These are phyloP conservation scores for Gambusia yucatana DNA, from an alignment of 2,797 vertebrate species.

Conservation along the genomic window DNA sequence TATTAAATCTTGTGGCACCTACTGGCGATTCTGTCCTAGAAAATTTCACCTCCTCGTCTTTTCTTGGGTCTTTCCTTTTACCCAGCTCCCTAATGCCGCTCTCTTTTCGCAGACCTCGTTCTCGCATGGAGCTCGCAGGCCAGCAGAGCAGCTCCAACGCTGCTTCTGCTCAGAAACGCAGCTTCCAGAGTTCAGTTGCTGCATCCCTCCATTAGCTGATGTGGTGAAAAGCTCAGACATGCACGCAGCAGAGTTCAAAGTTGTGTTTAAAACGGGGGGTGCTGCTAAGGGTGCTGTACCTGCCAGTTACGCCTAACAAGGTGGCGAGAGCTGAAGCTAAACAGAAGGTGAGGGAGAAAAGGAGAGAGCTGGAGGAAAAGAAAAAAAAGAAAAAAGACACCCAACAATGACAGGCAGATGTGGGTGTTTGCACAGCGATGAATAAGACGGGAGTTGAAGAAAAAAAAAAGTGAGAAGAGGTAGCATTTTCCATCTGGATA, in stretches of 20 bases:
- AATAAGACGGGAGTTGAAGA: slow-evolving; percentile 35
- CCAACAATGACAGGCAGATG: slow-evolving; percentile 37
- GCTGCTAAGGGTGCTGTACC: slow-evolving; percentile 11
- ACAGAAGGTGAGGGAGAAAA: slow-evolving; percentile 20
- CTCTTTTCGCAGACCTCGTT: slow-evolving; percentile 29
- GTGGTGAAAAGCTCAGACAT: slow-evolving; percentile 29
- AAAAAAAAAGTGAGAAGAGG: slow-evolving; percentile 19
- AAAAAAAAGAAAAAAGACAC: not conserved
- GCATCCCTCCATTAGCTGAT: slow-evolving; percentile 36
- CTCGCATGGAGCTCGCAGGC: not conserved
- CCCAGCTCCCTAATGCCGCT: not conserved
- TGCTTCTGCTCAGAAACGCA: slow-evolving; percentile 17
- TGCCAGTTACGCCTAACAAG: slow-evolving; percentile 31
- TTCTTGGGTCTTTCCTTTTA: slow-evolving; percentile 14
- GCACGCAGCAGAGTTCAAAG: slow-evolving; percentile 31
- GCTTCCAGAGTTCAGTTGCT: slow-evolving; percentile 35
- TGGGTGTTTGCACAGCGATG: slow-evolving; percentile 49
- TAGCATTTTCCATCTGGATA: slow-evolving; percentile 27
- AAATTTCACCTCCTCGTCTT: slow-evolving; percentile 13
- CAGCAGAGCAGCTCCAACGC: slow-evolving; percentile 18
- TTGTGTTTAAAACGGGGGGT: slow-evolving; percentile 11
- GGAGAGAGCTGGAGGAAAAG: not conserved
- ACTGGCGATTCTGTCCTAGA: not conserved
- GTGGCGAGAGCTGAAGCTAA: slow-evolving; percentile 28
- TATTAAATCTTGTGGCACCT: slow-evolving; percentile 19